Base-by-base conservation (phyloP, 1,140 invertebrate species). In the Drosophila navojoa region DNA sequence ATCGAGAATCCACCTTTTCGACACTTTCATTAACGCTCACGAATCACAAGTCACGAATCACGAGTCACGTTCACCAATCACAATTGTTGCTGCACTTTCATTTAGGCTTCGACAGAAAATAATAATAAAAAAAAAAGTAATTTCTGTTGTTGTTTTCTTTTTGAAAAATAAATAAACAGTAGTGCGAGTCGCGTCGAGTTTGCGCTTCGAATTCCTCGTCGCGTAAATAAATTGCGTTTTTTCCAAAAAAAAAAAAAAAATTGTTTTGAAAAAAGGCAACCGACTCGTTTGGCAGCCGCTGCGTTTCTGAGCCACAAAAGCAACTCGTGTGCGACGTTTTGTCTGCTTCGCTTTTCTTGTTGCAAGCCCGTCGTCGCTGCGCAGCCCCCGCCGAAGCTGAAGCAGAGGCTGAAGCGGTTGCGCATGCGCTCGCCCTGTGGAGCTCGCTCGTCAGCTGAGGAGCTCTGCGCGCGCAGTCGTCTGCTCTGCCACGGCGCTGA, bases 271-370 rank as follows among this genome's bases (percentile, higher is more conserved):
- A 73, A 67, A 53, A 58, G 53, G 69, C 77, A 77, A 77, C 85
- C 85, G 86, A 76, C 86, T 90, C 75, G 86, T 80, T 90, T 90
- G 85, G 81, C 85, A 79, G 86, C 82, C 85, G 77, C 86, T 90
- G 85, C 80, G 78, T 79, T 90, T 90, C 86, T 90, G 86, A 90
- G 81, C 84, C 84, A 72, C 84, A 77, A 89, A 72, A 75, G 73
- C 77, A 66, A 74, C 62, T 77, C 77, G 84, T 78, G 73, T 84
- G 79, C 84, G 84, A 82, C 84, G 84, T 81, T 82, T 79, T 82
- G 79, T 79, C 77, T 79, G 61, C 53, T 71, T 62, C 52, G 45
- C 50, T 44, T 66, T 75, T 60, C 67, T 77, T 79, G 77, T 66
- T 79, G 77, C 77, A 79, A 73, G 74, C 70, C n/a, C 32, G 40